These are phyloP conservation scores for Lasioglossum malachurum DNA, from an alignment of 2,888 invertebrate species.

Conservation along the genomic window DNA sequence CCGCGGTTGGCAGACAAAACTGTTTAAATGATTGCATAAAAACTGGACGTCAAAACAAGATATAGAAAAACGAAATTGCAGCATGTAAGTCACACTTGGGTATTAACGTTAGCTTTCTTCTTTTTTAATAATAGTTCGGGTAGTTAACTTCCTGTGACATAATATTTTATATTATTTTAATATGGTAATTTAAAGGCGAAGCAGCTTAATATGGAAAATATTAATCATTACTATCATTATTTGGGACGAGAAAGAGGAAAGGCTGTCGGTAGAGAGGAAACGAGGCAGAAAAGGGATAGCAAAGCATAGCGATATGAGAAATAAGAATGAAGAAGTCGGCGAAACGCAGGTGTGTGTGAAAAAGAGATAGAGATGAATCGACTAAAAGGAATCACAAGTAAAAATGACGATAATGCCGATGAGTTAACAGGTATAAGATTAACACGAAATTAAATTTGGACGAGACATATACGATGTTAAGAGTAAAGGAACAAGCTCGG, in stretches of 20 bases:
- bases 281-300: not conserved
- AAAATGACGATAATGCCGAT: constrained; percentile 5
- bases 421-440: not conserved
- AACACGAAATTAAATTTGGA: constrained; percentile 2
- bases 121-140: not conserved
- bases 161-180: constrained; percentile 7
- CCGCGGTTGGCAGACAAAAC: not conserved
- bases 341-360: not conserved
- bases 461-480: not conserved
- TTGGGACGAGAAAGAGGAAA: not conserved
- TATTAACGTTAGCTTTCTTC: not conserved
- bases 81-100: not conserved
- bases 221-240: constrained; percentile 1
- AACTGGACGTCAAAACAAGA: not conserved
- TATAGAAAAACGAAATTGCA: not conserved
- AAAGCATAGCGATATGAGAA: not conserved
- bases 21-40: not conserved
- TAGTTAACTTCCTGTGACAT: not conserved
- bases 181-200: not conserved
- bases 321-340: not conserved
- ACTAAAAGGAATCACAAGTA: not conserved
- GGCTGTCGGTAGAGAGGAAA: not conserved
- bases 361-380: not conserved
- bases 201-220: not conserved
- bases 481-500: not conserved